These are phyloP conservation scores for Sarcophaga peregrina DNA, from an alignment of 1,140 invertebrate genomes.

Conservation along the genomic window DNA sequence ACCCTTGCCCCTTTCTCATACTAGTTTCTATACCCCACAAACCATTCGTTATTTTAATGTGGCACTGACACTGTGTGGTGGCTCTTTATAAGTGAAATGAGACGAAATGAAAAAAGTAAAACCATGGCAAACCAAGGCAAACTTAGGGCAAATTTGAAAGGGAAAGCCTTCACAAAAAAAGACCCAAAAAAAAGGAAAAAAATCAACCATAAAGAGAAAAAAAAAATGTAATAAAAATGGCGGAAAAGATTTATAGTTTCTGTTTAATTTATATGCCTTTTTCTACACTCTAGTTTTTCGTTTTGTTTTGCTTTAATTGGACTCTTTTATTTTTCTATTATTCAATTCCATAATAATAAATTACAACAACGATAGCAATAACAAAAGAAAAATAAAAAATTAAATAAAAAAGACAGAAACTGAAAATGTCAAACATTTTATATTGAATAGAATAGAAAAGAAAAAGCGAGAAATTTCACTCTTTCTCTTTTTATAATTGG, in stretches of 20 bases:
- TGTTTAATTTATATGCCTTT: neutral
- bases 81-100: neutral
- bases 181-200: too few relatives aligned
- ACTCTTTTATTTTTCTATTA: conserved; percentile 9
- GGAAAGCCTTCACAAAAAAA: too few relatives aligned
- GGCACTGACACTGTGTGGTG: too few relatives aligned
- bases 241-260: conserved; percentile 13
- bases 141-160: neutral
- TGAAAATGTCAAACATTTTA: too few relatives aligned
- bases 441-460: too few relatives aligned
- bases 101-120: neutral
- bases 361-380: neutral
- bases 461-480: too few relatives aligned
- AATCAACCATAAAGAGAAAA: neutral
- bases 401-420: too few relatives aligned
- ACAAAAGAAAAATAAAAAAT: too few relatives aligned
- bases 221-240: neutral
- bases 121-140: neutral
- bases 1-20: neutral
- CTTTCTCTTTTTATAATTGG: too few relatives aligned
- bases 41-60: too few relatives aligned
- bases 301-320: neutral
- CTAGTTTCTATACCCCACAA: too few relatives aligned
- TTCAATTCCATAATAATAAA: conserved; percentile 16
- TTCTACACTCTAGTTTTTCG: neutral